Percentiles rank a stretch among this genome's conserved stretches.
phyloP scores from a whole-genome alignment of 2,113 vertebrate species.

The Prinia subflava region DNA sequence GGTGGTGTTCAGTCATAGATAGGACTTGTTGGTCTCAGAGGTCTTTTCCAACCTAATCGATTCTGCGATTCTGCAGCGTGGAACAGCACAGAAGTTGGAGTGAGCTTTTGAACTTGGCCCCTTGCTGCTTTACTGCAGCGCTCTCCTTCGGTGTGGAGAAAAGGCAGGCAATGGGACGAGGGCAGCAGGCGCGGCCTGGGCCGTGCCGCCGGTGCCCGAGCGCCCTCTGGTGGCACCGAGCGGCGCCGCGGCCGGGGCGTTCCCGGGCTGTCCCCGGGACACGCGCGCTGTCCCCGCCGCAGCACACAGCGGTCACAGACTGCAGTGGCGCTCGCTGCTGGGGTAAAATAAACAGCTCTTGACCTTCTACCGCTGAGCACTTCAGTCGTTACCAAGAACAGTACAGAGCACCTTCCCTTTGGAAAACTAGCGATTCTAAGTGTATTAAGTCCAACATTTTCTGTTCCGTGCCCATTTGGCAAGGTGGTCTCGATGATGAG shows the following conservation, averaged over 20 bases:
- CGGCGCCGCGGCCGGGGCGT: neutral
- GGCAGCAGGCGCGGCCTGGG: accelerated
- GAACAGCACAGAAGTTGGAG: neutral
- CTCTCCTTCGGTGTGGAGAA: neutral
- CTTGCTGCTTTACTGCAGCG: neutral
- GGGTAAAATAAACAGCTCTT: accelerated
- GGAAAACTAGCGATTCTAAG: neutral
- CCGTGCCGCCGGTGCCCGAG: accelerated
- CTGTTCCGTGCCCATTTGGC: neutral
- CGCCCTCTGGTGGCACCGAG: neutral
- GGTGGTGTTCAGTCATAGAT: neutral
- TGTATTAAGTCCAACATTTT: neutral
- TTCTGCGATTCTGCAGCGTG: neutral
- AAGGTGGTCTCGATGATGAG: accelerated
- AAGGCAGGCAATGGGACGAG: accelerated
- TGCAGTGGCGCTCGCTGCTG: accelerated
- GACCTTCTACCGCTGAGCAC: neutral
- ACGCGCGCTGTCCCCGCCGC: neutral
- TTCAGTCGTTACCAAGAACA: neutral
- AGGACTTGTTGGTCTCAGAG: too few relatives aligned
- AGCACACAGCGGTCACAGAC: accelerated
- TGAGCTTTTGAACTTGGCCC: neutral
- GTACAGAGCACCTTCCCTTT: neutral
- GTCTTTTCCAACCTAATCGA: neutral
- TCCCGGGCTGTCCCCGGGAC: too few relatives aligned